phyloP scores from a whole-genome alignment of 1,140 invertebrate genomes.

The Eupristina koningsbergeri region DNA sequence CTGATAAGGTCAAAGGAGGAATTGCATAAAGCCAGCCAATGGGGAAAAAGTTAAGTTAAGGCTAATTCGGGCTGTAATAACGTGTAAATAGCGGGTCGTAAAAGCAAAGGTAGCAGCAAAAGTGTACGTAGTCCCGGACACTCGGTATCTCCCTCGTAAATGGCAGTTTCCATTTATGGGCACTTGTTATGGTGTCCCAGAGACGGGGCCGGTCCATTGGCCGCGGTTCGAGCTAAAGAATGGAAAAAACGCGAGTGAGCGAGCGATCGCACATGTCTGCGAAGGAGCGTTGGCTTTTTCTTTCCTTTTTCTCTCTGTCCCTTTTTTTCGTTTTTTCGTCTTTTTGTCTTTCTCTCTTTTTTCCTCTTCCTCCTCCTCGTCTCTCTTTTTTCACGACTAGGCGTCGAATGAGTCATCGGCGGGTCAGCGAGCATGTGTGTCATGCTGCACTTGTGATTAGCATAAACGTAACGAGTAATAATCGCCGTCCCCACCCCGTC shows the following conservation, averaged over 20 bases:
- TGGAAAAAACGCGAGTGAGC: slow-evolving; percentile 14
- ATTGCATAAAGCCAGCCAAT: slow-evolving; percentile 23
- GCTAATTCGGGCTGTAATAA: slow-evolving; percentile 1
- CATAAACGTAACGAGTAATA: slow-evolving; percentile 53
- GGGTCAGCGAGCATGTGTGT: slow-evolving; percentile 57
- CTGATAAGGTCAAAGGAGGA: slow-evolving; percentile 6
- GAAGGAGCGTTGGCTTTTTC: neutral
- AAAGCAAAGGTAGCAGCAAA: slow-evolving; percentile 13
- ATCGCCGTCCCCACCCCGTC: slow-evolving; percentile 45
- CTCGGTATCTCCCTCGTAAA: slow-evolving; percentile 15
- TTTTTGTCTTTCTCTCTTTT: too few relatives aligned
- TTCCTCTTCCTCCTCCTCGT: too few relatives aligned
- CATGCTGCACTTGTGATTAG: slow-evolving; percentile 49
- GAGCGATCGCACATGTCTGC: neutral
- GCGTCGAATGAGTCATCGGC: slow-evolving; percentile 53
- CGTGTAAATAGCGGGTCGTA: slow-evolving; percentile 12
- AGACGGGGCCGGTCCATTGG: neutral
- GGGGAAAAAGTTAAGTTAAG: too few relatives aligned
- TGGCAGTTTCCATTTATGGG: slow-evolving; percentile 16
- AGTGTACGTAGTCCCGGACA: neutral
- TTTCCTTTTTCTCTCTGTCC: too few relatives aligned
- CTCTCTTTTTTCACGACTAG: neutral
- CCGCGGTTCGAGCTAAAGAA: neutral
- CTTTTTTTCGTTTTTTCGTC: too few relatives aligned
- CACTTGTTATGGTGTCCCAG: slow-evolving; percentile 6